Conservation (phyloP, 2,888 invertebrate genomes). For the Nomada fucata region DNA sequence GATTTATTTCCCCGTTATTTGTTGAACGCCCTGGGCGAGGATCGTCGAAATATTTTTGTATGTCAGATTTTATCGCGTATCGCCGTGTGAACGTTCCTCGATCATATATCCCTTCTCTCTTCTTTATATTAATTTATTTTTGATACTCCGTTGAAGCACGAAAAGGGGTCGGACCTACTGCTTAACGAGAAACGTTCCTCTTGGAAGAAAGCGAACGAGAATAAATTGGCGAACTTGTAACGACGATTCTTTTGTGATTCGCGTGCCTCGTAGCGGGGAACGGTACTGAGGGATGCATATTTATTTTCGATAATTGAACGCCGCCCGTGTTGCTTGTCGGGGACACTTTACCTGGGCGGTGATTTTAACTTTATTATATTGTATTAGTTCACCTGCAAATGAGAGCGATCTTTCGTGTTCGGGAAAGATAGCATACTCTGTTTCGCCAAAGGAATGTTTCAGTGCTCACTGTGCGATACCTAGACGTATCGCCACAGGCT, state of each 20-base stretch:
- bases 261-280: constrained; percentile 64
- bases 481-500: constrained; percentile 38
- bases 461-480: constrained; percentile 16
- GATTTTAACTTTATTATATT: not conserved
- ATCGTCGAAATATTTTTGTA: constrained; percentile 55
- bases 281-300: constrained; percentile 34
- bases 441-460: not conserved
- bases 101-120: constrained; percentile 2
- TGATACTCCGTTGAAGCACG: constrained; percentile 73
- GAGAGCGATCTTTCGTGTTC: constrained; percentile 15
- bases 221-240: not conserved
- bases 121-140: constrained; percentile 71
- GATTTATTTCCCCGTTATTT: not conserved
- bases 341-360: no score
- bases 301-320: constrained; percentile 47
- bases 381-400: not conserved
- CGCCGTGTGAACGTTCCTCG: constrained; percentile 32
- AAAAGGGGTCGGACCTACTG: constrained; percentile 47
- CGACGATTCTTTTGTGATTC: constrained; percentile 67
- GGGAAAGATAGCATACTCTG: constrained; percentile 23
- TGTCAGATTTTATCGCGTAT: constrained; percentile 7
- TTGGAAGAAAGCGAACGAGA: no score
- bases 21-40: not conserved
- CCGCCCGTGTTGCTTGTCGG: not conserved
- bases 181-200: no score